Base-by-base conservation (phyloP, 2,797 vertebrate species). In the Sylvilagus floridanus region DNA sequence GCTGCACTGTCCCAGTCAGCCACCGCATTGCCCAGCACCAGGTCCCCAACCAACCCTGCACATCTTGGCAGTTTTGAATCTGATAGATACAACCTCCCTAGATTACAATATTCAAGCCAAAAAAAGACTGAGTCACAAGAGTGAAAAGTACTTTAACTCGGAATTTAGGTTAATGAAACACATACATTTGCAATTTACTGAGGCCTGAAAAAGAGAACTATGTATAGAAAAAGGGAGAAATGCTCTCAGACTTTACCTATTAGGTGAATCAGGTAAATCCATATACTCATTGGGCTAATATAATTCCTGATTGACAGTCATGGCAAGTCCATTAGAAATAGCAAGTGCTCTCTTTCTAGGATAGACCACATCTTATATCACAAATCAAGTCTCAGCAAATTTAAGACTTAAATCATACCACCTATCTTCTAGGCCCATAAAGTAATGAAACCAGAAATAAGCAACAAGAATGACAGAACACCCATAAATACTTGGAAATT, bases 191-290 rank as follows among this genome's bases (percentile, higher is more conserved):
- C 50, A 81, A 68, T 82, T 91, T 26, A 76, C 62, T 65, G 60
- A 92, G 35, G 83, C 17, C 30, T 78, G 26, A 47, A 24, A 72
- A 84, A 91, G 62, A 84, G 12, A 90, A 78, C 85, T 90, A 76
- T 63, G 54, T 82, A 72, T 35, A 87, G 85, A 94, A 66, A 28
- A 52, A 83, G 32, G 42, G 8, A 92, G 78, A 90, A 83, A 89
- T 73, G n/a, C 81, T 95, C 76, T 87, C 35, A 78, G 71, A 79
- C 21, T 42, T 86, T 73, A 50, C 26, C 82, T 86, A 75, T 93
- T 65, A 91, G 52, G 78, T 73, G 79, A 95, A 35, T 42, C 75
- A 78, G 16, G n/a, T 50, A 87, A 93, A 84, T 86, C 88, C 52
- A 35, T 69, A 77, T 28, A 73, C 60, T 71, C 78, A 78, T 37